Evolutionary conservation across 2,797 vertebrate genomes (phyloP), one percentile per base, ranked within the genome.

Genomic region (Ispidina picta): DNA sequence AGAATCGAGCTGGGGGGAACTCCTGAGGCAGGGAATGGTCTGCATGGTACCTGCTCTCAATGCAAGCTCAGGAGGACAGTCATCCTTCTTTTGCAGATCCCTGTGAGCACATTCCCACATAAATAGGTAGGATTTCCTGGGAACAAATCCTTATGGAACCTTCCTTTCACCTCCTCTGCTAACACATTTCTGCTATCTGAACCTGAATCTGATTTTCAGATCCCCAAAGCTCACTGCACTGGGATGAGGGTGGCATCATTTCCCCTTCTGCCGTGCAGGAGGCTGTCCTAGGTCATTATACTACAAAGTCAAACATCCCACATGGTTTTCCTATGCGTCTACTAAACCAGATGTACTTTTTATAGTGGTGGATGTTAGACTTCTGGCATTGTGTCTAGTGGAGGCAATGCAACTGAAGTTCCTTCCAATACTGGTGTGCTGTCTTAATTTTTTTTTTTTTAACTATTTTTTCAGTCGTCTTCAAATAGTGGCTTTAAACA

Each of bases 401-500:
- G 18, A 48, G 43, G 12, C 64, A 94, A 88, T 48, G 93, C 81
- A 95, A 75, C 51, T 69, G 62, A 92, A 62, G 56, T 92, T 77
- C 48, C 90, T 49, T 93, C 16, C 81, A 55, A 66, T 89, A 92
- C 58, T 37, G 92, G 12, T 12, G 23, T 33, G 29, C 10, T 76
- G 26, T 26, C 49, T 84, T 31, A 44, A 56, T 16, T 60, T 71
- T 29, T 63, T 58, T 23, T 51, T n/a, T 25, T 9, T n/a, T n/a
- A 18, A 58, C 51, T 33, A 51, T 62, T 83, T 21, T 56, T 86
- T 79, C 15, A 44, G 2, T 84, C 88, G 19, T 75, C 83, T 91
- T 93, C 6, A 74, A 84, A 84, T 59, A 87, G 52, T 93, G 78
- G 66, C 60, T 97, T 95, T 69, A 78, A 86, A 56, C 17, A 87